A percentile compares a stretch with the other conserved stretches of the same genome.
Evolutionary conservation across 2,888 invertebrate genomes (phyloP).

Genomic region (Drosophila nigritarsus): DNA sequence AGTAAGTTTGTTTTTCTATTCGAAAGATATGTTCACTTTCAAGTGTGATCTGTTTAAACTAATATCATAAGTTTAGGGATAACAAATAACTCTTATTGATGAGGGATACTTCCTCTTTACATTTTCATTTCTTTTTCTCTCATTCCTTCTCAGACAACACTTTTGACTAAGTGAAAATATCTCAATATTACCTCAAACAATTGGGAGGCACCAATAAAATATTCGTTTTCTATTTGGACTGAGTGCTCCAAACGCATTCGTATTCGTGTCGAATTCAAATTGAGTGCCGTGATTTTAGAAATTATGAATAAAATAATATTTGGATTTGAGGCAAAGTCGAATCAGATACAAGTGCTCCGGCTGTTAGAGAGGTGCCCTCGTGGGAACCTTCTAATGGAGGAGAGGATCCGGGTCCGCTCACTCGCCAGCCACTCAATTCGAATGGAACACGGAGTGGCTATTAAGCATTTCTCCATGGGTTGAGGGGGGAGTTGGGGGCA

Average conservation of each 20-base stretch:
- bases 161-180: slow-evolving; percentile 23
- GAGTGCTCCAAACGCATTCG: slow-evolving; percentile 18
- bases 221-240: neutral
- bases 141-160: slow-evolving; percentile 12
- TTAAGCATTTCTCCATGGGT: slow-evolving; percentile 6
- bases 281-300: slow-evolving; percentile 34
- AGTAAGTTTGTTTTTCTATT: neutral
- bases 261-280: slow-evolving; percentile 19
- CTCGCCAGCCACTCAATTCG: slow-evolving; percentile 30
- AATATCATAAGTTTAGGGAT: too few species aligned
- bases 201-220: slow-evolving; percentile 2
- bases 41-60: neutral
- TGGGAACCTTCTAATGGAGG: slow-evolving; percentile 49
- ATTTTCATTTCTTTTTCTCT: neutral
- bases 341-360: slow-evolving; percentile 14
- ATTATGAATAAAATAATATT: slow-evolving; percentile 17
- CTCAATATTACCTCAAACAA: neutral
- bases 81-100: neutral
- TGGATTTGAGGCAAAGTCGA: slow-evolving; percentile 6
- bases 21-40: neutral
- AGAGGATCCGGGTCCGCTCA: slow-evolving; percentile 48
- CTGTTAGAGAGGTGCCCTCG: slow-evolving; percentile 32
- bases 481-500: slow-evolving; percentile 22
- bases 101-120: neutral
- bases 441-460: slow-evolving; percentile 8